phyloP scores from a whole-genome alignment of 2,888 invertebrate species.

The Eulithis testata region DNA sequence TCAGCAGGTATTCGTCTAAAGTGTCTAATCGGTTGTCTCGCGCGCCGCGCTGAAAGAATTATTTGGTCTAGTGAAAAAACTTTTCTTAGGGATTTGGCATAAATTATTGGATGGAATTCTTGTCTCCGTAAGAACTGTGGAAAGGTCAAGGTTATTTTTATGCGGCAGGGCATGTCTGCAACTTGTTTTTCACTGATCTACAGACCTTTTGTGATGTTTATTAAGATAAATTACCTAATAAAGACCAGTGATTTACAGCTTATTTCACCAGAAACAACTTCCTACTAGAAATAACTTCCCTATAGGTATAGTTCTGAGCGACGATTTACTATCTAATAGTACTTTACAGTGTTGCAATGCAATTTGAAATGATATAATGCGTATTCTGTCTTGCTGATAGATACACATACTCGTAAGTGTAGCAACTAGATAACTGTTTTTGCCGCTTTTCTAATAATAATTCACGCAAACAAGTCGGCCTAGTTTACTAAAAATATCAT shows the following conservation, averaged over 20 bases:
- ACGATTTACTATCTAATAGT: slow-evolving; percentile 31
- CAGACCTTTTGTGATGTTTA: slow-evolving; percentile 14
- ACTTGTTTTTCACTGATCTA: neutral
- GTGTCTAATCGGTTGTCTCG: slow-evolving; percentile 56
- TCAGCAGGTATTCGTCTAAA: slow-evolving; percentile 23
- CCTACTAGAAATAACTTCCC: slow-evolving; percentile 1
- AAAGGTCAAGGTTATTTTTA: slow-evolving; percentile 23
- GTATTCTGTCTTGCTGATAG: slow-evolving; percentile 30
- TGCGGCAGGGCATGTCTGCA: neutral
- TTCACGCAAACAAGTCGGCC: slow-evolving; percentile 36
- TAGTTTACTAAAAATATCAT: slow-evolving; percentile 50
- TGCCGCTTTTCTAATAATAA: slow-evolving; percentile 33
- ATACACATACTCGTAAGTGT: slow-evolving; percentile 14
- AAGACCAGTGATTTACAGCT: slow-evolving; percentile 40
- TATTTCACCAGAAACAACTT: slow-evolving; percentile 28
- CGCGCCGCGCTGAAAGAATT: slow-evolving; percentile 63
- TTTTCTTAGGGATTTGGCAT: slow-evolving; percentile 61
- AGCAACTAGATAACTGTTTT: slow-evolving; percentile 25
- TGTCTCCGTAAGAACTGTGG: neutral
- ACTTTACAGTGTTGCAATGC: slow-evolving; percentile 30
- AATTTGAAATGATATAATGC: slow-evolving; percentile 27
- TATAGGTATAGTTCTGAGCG: slow-evolving; percentile 8
- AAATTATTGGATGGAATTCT: slow-evolving; percentile 36
- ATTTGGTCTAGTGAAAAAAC: slow-evolving; percentile 51
- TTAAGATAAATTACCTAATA: slow-evolving; percentile 31